These are phyloP conservation scores for Plusia festucae DNA, from an alignment of 2,888 invertebrate species.

Conservation along the genomic window DNA sequence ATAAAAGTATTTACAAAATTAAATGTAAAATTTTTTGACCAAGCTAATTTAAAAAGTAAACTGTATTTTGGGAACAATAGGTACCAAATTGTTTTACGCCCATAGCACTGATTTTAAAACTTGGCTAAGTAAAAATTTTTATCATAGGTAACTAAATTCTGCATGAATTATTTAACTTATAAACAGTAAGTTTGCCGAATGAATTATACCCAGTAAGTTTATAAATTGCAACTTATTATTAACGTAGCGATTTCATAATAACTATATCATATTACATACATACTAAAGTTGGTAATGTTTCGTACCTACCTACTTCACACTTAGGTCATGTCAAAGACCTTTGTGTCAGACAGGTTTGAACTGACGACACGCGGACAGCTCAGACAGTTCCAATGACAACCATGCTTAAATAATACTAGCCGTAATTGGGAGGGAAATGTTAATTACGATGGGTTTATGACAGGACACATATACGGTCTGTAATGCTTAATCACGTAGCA, in stretches of 20 bases:
- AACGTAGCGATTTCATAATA: not conserved
- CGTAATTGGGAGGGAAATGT: slow-evolving; percentile 14
- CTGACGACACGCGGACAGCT: slow-evolving; percentile 20
- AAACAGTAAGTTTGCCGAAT: too few species aligned
- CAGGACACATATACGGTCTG: not conserved
- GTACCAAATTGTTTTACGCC: too few species aligned
- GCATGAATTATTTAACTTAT: too few species aligned
- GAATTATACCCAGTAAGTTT: too few species aligned
- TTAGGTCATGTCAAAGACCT: slow-evolving; percentile 52
- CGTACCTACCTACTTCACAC: slow-evolving; percentile 7
- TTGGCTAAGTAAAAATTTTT: not conserved
- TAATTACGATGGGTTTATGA: not conserved
- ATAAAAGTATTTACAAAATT: too few species aligned
- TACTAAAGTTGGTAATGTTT: not conserved
- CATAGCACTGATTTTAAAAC: not conserved
- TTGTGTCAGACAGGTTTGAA: slow-evolving; percentile 38
- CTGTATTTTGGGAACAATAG: too few species aligned
- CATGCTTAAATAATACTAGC: slow-evolving; percentile 12
- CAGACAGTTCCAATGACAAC: slow-evolving; percentile 18
- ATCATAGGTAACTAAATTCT: too few species aligned
- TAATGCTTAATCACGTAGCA: not conserved
- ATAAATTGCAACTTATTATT: not conserved
- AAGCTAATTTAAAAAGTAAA: too few species aligned
- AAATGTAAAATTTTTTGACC: too few species aligned
- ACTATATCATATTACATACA: not conserved